These are phyloP conservation scores for Herminia tarsipennalis DNA, from an alignment of 2,888 invertebrate genomes.

Conservation along the genomic window DNA sequence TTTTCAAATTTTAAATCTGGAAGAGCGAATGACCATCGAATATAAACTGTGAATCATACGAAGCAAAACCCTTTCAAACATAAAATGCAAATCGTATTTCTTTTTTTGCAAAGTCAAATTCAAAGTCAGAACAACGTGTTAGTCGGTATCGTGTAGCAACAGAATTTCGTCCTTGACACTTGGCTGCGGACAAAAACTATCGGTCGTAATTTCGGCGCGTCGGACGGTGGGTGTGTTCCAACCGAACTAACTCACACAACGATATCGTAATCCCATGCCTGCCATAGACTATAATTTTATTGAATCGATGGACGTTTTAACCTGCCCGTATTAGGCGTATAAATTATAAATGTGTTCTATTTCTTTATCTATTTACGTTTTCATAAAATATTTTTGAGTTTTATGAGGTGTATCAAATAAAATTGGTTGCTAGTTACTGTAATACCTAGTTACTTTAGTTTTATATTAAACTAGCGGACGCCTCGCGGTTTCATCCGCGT, in stretches of 20 bases:
- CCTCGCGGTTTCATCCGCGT: too few species aligned
- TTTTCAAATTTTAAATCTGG: slow-evolving; percentile 1
- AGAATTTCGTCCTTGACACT: slow-evolving; percentile 81
- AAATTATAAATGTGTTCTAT: too few species aligned
- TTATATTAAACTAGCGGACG: too few species aligned
- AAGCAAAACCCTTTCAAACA: slow-evolving; percentile 25
- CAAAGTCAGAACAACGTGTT: slow-evolving; percentile 38
- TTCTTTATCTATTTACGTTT: too few species aligned
- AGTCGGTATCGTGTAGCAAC: slow-evolving; percentile 60
- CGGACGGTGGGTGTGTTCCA: slow-evolving; percentile 75
- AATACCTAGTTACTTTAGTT: too few species aligned
- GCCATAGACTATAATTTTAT: slow-evolving; percentile 57
- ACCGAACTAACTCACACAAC: slow-evolving; percentile 54
- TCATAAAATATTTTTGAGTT: too few species aligned
- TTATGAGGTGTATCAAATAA: too few species aligned
- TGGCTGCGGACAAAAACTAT: slow-evolving; percentile 78
- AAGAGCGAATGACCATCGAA: neutral
- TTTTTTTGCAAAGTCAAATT: slow-evolving; percentile 42
- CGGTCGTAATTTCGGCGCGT: slow-evolving; percentile 75
- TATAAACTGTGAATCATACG: slow-evolving; percentile 8
- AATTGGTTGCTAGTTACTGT: too few species aligned
- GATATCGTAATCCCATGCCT: slow-evolving; percentile 45
- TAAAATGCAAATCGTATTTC: slow-evolving; percentile 40
- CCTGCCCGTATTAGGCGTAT: slow-evolving; percentile 21
- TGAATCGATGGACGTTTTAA: slow-evolving; percentile 37